Percentiles rank a stretch among this genome's conserved stretches.
Conservation (phyloP, 1,140 invertebrate genomes). For the Scaptomyza montana region DNA sequence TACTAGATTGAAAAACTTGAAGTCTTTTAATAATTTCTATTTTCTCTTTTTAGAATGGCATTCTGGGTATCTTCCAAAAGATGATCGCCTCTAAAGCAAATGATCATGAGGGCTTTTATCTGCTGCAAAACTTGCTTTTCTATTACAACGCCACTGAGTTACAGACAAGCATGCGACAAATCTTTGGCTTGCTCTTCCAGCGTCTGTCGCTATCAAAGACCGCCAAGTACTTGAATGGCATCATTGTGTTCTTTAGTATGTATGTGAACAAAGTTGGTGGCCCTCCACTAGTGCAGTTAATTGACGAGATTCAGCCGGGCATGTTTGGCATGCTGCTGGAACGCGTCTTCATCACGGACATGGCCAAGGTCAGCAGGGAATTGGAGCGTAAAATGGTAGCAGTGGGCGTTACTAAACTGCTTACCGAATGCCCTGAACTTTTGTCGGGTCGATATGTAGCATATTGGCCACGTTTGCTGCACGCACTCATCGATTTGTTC, state of each 20-base stretch:
- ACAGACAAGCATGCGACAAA: slow-evolving; percentile 92
- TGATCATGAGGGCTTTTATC: slow-evolving; percentile 97
- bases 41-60: slow-evolving; percentile 86
- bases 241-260: slow-evolving; percentile 95
- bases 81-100: slow-evolving; percentile 97
- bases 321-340: slow-evolving; percentile 98
- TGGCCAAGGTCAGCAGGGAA: slow-evolving; percentile 92
- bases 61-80: slow-evolving; percentile 98
- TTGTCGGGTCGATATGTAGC: slow-evolving; percentile 59
- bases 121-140: slow-evolving; percentile 93
- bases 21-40: not conserved
- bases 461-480: slow-evolving; percentile 85
- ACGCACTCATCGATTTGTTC: slow-evolving; percentile 93
- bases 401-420: slow-evolving; percentile 93
- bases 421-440: slow-evolving; percentile 89
- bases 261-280: slow-evolving; percentile 92
- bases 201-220: slow-evolving; percentile 96
- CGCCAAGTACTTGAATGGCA: slow-evolving; percentile 94
- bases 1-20: not conserved
- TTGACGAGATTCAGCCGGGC: slow-evolving; percentile 94
- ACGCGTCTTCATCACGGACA: slow-evolving; percentile 92
- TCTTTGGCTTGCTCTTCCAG: slow-evolving; percentile 96
- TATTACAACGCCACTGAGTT: slow-evolving; percentile 88
- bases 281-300: slow-evolving; percentile 88
- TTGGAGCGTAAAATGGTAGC: slow-evolving; percentile 95